phyloP scores from a whole-genome alignment of 2,888 invertebrate species.

The Ophioninae sp. region DNA sequence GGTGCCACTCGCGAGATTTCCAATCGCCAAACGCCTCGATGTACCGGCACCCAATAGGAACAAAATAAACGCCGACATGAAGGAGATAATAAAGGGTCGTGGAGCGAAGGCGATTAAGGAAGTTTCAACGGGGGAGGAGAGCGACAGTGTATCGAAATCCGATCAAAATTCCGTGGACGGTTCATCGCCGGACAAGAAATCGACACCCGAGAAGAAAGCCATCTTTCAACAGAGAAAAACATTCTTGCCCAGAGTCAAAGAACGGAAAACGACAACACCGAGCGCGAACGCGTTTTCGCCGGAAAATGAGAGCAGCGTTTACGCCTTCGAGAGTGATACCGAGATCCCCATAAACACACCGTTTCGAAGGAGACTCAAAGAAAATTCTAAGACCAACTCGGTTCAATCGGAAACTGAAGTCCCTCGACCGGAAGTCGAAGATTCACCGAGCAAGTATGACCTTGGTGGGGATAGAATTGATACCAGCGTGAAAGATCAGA shows the following conservation, averaged over 20 bases:
- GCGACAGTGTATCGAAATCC: constrained; percentile 70
- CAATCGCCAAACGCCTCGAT: constrained; percentile 50
- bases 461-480: constrained; percentile 37
- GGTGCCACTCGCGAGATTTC: constrained; percentile 51
- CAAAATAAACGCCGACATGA: constrained; percentile 69
- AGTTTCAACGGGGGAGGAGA: constrained; percentile 68
- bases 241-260: constrained; percentile 84
- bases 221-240: constrained; percentile 81
- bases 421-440: constrained; percentile 44
- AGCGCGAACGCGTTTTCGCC: constrained; percentile 85
- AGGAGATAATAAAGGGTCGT: constrained; percentile 69
- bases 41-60: constrained; percentile 62
- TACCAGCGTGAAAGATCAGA: constrained; percentile 28
- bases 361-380: constrained; percentile 80
- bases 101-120: constrained; percentile 77
- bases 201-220: constrained; percentile 61
- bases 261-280: constrained; percentile 79
- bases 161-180: constrained; percentile 71
- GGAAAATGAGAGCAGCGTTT: constrained; percentile 87
- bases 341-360: constrained; percentile 84
- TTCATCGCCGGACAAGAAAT: constrained; percentile 71
- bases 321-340: constrained; percentile 87
- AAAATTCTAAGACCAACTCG: constrained; percentile 62
- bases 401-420: constrained; percentile 46
- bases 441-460: constrained; percentile 36